phyloP scores from a whole-genome alignment of 2,113 vertebrate species.

The Labeo catla region DNA sequence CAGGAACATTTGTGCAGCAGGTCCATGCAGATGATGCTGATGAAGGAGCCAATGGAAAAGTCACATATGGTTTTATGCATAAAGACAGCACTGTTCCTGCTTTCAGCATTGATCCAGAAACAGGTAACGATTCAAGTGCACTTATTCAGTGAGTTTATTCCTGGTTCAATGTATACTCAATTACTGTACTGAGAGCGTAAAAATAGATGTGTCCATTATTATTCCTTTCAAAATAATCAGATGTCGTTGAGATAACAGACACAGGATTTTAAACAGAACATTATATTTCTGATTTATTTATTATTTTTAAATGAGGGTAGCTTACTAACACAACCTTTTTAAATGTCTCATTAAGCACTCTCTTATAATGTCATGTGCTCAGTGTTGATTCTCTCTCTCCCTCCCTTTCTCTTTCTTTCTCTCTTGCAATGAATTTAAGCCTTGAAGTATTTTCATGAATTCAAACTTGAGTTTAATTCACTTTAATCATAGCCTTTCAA shows the following conservation, averaged over 20 bases:
- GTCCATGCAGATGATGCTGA: conserved; percentile 87
- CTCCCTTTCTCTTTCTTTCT: conserved; percentile 31
- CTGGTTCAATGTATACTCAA: background rate
- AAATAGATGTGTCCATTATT: background rate
- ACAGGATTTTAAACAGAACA: background rate
- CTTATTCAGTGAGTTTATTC: background rate
- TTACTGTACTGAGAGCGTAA: background rate
- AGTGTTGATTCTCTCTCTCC: conserved; percentile 15
- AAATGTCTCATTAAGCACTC: background rate
- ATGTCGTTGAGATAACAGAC: background rate
- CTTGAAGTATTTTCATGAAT: conserved; percentile 47
- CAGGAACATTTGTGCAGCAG: conserved; percentile 84
- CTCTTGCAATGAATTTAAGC: background rate
- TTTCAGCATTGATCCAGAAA: conserved; percentile 87
- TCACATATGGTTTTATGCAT: conserved; percentile 89
- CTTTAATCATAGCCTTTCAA: conserved; percentile 57
- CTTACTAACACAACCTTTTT: background rate
- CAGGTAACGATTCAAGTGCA: conserved; percentile 70
- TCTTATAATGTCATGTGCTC: background rate
- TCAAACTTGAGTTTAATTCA: conserved; percentile 55
- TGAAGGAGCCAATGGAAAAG: conserved; percentile 85
- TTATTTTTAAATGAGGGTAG: background rate
- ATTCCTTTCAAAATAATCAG: background rate
- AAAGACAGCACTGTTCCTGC: conserved; percentile 84
- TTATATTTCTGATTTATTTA: background rate